Percentiles rank a stretch among this genome's conserved stretches.
Conservation (phyloP, 2,888 invertebrate species). For the Teleiodes luculella region DNA sequence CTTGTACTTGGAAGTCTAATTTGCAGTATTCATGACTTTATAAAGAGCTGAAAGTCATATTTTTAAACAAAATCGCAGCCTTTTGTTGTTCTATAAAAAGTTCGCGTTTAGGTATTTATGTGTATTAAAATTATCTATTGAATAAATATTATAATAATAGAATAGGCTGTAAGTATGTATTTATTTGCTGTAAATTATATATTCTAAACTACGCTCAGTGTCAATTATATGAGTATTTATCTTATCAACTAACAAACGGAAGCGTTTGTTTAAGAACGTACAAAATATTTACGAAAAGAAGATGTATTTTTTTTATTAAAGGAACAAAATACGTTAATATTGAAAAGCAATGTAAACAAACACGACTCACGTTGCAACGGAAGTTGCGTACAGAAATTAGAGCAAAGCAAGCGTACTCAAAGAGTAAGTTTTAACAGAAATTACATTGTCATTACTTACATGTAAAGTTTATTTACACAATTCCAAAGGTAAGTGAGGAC, state of each 20-base stretch:
- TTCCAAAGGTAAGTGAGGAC: too few relatives aligned
- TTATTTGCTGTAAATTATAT: too few relatives aligned
- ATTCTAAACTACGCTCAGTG: too few relatives aligned
- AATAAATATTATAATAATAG: too few relatives aligned
- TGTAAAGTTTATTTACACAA: too few relatives aligned
- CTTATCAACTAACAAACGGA: too few relatives aligned
- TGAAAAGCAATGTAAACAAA: slow-evolving; percentile 14
- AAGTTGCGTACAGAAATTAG: slow-evolving; percentile 18
- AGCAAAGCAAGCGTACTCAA: slow-evolving; percentile 11
- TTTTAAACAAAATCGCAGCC: not conserved
- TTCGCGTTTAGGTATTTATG: too few relatives aligned
- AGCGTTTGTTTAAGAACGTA: too few relatives aligned
- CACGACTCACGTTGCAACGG: slow-evolving; percentile 13
- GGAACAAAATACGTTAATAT: not conserved
- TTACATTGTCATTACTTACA: not conserved
- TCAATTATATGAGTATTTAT: too few relatives aligned
- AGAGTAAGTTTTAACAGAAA: not conserved
- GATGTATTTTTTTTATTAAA: not conserved
- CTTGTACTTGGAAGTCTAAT: slow-evolving; percentile 7
- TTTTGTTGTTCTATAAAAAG: not conserved
- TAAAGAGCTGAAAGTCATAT: not conserved
- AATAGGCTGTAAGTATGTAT: too few relatives aligned
- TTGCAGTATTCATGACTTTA: slow-evolving; percentile 9
- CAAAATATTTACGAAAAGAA: not conserved
- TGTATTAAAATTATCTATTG: too few relatives aligned